Percentiles rank a stretch among this genome's conserved stretches.
Evolutionary conservation across 2,888 invertebrate genomes (phyloP).

Genomic region (Incurvaria masculella): DNA sequence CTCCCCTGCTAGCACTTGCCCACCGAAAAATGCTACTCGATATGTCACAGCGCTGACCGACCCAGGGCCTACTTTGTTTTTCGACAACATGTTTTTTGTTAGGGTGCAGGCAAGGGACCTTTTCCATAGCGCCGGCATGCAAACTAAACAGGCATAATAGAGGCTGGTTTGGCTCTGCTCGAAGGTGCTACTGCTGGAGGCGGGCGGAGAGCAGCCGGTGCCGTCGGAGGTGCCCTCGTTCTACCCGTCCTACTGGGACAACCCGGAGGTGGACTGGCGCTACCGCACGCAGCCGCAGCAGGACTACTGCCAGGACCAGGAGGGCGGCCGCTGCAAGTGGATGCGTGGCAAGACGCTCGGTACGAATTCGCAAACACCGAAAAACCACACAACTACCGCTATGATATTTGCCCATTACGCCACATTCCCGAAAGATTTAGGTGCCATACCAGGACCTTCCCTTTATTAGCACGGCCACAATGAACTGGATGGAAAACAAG

Average conservation of each 20-base stretch:
- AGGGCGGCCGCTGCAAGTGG: constrained; percentile 58
- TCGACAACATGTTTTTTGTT: no score
- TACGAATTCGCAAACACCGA: constrained; percentile 14
- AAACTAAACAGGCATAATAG: constrained; percentile 44
- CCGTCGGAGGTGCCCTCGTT: constrained; percentile 58
- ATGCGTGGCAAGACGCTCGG: constrained; percentile 69
- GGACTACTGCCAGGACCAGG: constrained; percentile 56
- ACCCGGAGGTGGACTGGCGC: constrained; percentile 59
- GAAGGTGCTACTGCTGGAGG: constrained; percentile 44
- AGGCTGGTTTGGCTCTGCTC: no score
- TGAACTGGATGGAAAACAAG: no score
- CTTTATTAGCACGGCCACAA: no score
- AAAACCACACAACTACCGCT: no score
- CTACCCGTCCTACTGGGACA: constrained; percentile 49
- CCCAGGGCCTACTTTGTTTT: no score
- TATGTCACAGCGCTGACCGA: no score
- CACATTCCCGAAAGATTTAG: no score
- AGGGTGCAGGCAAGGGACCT: constrained; percentile 53
- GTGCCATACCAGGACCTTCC: no score
- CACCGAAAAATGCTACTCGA: no score
- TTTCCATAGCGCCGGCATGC: constrained; percentile 48
- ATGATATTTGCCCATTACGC: no score
- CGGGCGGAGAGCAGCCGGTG: constrained; percentile 62
- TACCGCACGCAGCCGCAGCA: constrained; percentile 59
- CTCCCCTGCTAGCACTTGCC: no score